Conservation (phyloP, 2,113 vertebrate genomes). For the Gallinago jamesoni region DNA sequence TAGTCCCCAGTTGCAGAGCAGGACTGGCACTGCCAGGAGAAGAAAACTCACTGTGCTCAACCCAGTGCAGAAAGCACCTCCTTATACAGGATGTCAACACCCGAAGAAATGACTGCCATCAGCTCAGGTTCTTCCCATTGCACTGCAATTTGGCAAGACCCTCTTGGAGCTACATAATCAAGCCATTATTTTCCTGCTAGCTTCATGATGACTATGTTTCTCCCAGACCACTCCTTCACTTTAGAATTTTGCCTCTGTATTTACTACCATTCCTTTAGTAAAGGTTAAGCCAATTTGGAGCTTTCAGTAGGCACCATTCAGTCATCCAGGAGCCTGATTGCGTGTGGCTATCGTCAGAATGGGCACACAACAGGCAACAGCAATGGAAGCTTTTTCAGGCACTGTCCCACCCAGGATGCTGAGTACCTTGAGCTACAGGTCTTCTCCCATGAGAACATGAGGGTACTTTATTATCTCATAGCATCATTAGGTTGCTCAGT, state of each 20-base stretch:
- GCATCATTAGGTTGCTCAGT: not conserved
- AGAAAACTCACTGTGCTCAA: not conserved
- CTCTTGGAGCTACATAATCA: slow-evolving; percentile 10
- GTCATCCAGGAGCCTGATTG: not conserved
- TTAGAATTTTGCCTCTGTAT: not conserved
- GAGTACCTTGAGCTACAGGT: not conserved
- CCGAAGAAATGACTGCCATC: not conserved
- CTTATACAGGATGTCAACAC: not conserved
- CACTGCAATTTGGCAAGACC: not conserved
- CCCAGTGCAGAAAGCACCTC: not conserved
- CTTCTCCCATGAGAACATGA: not conserved
- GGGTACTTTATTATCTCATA: not conserved
- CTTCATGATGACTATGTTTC: not conserved
- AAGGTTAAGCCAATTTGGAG: slow-evolving; percentile 4
- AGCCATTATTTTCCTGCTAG: slow-evolving; percentile 4
- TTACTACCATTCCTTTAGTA: not conserved
- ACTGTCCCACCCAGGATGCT: not conserved
- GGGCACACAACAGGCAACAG: not conserved
- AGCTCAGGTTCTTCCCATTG: not conserved
- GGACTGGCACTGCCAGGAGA: not conserved
- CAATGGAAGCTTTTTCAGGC: not conserved
- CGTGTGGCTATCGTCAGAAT: not conserved
- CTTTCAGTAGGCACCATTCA: not conserved
- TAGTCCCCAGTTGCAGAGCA: not conserved
- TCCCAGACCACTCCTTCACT: not conserved